phyloP scores from a whole-genome alignment of 2,113 vertebrate genomes.

The Nibea coibor region DNA sequence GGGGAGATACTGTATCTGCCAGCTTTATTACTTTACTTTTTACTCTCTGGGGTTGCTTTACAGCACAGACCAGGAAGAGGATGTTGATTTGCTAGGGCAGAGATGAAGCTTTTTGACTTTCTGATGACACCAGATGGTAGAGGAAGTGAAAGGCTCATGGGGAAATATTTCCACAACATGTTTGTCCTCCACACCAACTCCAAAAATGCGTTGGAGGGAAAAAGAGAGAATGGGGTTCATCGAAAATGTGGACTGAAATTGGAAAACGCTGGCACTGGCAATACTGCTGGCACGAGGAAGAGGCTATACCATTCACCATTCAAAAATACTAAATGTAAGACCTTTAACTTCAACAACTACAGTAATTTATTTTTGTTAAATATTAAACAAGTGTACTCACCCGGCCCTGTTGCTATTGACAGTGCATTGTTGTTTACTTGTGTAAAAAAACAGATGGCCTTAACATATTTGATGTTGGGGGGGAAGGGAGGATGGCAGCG shows the following conservation, averaged over 20 bases:
- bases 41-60: background rate
- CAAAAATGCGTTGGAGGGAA: constrained; percentile 9
- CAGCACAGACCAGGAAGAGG: constrained; percentile 9
- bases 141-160: constrained; percentile 27
- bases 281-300: background rate
- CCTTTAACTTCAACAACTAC: constrained; percentile 60
- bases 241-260: background rate
- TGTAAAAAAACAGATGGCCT: constrained; percentile 79
- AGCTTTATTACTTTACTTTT: background rate
- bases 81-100: constrained; percentile 1
- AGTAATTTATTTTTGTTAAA: constrained; percentile 54
- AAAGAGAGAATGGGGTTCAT: background rate
- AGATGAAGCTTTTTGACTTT: constrained; percentile 30
- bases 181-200: constrained; percentile 32
- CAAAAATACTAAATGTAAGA: constrained; percentile 36
- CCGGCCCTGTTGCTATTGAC: constrained; percentile 70
- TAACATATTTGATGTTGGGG: constrained; percentile 77
- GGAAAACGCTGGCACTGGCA: constrained; percentile 6
- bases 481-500: constrained; percentile 58
- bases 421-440: constrained; percentile 79
- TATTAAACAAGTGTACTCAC: constrained; percentile 64
- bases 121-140: constrained; percentile 48
- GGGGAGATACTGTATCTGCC: background rate
- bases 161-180: constrained; percentile 42
- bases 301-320: constrained; percentile 32